A percentile compares a stretch with the other conserved stretches of the same genome.
Evolutionary conservation across 2,888 invertebrate genomes (phyloP).

Genomic region (Orthosia incerta): DNA sequence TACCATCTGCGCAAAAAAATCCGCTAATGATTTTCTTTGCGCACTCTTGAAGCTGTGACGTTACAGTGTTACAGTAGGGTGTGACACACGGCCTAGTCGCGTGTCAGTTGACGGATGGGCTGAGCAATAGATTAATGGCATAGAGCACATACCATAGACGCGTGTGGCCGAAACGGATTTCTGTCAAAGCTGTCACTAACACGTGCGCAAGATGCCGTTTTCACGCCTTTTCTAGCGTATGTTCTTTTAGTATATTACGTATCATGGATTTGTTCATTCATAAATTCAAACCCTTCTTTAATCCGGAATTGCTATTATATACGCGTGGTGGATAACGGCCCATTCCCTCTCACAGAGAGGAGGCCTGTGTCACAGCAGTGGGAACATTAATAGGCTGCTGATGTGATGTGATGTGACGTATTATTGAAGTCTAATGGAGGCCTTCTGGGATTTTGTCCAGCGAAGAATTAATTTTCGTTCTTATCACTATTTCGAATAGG

Average conservation of each 20-base stretch:
- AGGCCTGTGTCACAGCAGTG: too few relatives aligned
- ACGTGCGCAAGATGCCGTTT: slow-evolving; percentile 64
- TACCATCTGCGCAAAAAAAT: slow-evolving; percentile 47
- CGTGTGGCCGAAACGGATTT: slow-evolving; percentile 74
- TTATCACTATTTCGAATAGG: too few relatives aligned
- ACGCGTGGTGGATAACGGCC: too few relatives aligned
- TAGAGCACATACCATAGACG: slow-evolving; percentile 65
- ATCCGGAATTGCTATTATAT: background rate
- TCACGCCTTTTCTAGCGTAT: slow-evolving; percentile 58
- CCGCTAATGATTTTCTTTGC: slow-evolving; percentile 56
- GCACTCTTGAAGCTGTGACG: slow-evolving; percentile 26
- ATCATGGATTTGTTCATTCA: background rate
- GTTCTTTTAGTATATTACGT: slow-evolving; percentile 18
- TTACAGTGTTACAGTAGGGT: slow-evolving; percentile 59
- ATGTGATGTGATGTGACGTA: too few relatives aligned
- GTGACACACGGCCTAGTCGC: slow-evolving; percentile 71
- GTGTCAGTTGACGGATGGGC: slow-evolving; percentile 76
- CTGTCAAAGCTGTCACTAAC: slow-evolving; percentile 78
- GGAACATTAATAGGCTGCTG: too few relatives aligned
- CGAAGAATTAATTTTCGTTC: too few relatives aligned
- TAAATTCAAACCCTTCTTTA: background rate
- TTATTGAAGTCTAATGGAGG: too few relatives aligned
- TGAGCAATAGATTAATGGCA: slow-evolving; percentile 66
- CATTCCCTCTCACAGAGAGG: too few relatives aligned
- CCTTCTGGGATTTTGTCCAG: too few relatives aligned